Evolutionary conservation across 2,797 vertebrate genomes (phyloP).

Genomic region (Pangasius krempfi): DNA sequence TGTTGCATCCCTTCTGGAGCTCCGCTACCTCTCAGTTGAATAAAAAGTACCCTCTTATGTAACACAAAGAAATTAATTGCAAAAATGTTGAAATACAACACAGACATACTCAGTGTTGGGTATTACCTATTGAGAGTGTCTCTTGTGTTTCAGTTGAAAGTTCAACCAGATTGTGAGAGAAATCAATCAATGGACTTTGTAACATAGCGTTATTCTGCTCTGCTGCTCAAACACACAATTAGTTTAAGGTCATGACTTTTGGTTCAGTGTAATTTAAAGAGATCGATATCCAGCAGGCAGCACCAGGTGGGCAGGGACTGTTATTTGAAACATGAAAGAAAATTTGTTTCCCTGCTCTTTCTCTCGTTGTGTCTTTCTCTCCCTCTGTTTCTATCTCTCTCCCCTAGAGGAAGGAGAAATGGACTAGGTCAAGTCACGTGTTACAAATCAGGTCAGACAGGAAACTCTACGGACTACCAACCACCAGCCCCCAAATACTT

Average conservation of each 20-base stretch:
- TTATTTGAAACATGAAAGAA: constrained; percentile 67
- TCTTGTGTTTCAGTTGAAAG: neutral
- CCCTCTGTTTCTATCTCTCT: neutral
- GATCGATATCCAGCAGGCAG: constrained; percentile 68
- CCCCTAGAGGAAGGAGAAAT: constrained; percentile 10
- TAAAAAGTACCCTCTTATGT: neutral
- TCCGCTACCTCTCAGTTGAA: neutral
- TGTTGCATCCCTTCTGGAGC: neutral
- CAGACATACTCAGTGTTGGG: neutral
- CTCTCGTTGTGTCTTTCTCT: neutral
- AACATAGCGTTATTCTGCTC: constrained; percentile 24
- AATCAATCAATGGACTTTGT: constrained; percentile 1
- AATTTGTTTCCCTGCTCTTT: constrained; percentile 14
- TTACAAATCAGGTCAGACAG: constrained; percentile 69
- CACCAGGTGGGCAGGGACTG: constrained; percentile 47
- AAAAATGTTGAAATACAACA: neutral
- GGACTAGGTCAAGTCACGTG: constrained; percentile 38
- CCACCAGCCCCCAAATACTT: neutral
- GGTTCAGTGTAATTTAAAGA: constrained; percentile 63
- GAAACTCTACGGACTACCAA: neutral
- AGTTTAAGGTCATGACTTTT: constrained; percentile 60
- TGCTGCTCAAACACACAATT: constrained; percentile 49
- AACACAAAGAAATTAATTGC: neutral
- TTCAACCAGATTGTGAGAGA: neutral
- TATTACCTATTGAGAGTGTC: neutral